Conservation (phyloP, 2,113 vertebrate genomes). For the Pomatorhinus ruficollis region DNA sequence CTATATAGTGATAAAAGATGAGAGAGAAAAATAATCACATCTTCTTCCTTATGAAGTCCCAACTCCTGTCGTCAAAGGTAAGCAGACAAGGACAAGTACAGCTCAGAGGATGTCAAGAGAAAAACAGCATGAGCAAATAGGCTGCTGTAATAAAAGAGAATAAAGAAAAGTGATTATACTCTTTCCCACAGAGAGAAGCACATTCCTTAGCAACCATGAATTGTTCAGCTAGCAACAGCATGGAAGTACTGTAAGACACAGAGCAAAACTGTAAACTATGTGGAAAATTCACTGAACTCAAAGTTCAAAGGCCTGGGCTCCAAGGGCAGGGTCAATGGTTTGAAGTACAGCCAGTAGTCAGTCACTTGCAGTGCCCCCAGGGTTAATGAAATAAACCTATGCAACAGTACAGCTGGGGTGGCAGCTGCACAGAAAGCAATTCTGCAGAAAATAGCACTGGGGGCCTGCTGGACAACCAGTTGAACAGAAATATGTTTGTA, state of each 20-base stretch:
- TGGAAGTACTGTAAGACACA: neutral
- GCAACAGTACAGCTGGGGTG: neutral
- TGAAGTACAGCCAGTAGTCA: neutral
- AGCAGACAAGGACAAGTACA: neutral
- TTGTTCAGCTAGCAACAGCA: slow-evolving; percentile 4
- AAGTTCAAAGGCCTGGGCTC: neutral
- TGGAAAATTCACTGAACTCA: neutral
- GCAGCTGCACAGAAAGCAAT: neutral
- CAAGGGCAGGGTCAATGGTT: neutral
- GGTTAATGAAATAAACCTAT: neutral
- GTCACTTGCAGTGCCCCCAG: neutral
- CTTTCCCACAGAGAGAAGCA: neutral
- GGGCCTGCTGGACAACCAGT: neutral
- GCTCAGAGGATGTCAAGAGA: neutral
- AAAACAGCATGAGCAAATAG: neutral
- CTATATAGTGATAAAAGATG: neutral
- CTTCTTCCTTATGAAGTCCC: neutral
- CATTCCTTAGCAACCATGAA: slow-evolving; percentile 16
- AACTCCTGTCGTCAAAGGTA: neutral
- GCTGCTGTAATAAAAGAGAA: slow-evolving; percentile 8
- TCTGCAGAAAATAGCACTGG: neutral
- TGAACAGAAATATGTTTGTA: neutral
- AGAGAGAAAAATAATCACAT: neutral
- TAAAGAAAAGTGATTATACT: neutral
- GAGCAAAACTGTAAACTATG: neutral